phyloP scores from a whole-genome alignment of 2,888 invertebrate genomes.

The Agapetus fuscipes region DNA sequence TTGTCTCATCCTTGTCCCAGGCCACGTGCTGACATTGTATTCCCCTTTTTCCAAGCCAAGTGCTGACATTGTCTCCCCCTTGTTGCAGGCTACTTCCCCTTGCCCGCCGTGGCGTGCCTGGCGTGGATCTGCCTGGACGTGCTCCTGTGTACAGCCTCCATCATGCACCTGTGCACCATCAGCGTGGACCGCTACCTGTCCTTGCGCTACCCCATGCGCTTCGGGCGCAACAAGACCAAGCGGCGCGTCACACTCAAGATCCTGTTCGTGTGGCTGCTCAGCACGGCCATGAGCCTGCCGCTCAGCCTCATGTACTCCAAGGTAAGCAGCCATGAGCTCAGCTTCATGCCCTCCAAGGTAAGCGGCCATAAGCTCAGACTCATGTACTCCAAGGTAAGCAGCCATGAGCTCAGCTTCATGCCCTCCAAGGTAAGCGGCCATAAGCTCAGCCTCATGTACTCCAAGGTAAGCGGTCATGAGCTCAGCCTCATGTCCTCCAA shows the following conservation, averaged over 20 bases:
- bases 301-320: conserved; percentile 82
- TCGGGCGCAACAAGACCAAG: conserved; percentile 81
- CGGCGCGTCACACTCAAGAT: conserved; percentile 82
- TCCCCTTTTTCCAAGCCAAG: too few species aligned
- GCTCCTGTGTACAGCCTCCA: conserved; percentile 91
- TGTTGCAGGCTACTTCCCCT: conserved; percentile 65
- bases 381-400: conserved; percentile 71
- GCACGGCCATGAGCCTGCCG: conserved; percentile 86
- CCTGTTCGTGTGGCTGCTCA: conserved; percentile 86
- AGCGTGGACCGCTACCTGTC: conserved; percentile 92
- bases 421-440: neutral
- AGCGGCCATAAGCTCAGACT: neutral
- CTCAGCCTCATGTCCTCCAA: neutral
- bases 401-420: neutral
- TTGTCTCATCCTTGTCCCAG: too few species aligned
- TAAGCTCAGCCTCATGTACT: conserved; percentile 48
- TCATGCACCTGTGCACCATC: conserved; percentile 95
- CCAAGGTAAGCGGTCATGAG: conserved; percentile 51
- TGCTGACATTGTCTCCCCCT: too few species aligned
- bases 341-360: neutral
- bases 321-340: conserved; percentile 39
- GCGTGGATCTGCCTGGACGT: conserved; percentile 95
- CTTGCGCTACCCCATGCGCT: conserved; percentile 86
- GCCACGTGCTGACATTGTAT: too few species aligned
- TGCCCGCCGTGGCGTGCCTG: conserved; percentile 78